Evolutionary conservation across 1,140 invertebrate species (phyloP).

Genomic region (Coptotermes formosanus): DNA sequence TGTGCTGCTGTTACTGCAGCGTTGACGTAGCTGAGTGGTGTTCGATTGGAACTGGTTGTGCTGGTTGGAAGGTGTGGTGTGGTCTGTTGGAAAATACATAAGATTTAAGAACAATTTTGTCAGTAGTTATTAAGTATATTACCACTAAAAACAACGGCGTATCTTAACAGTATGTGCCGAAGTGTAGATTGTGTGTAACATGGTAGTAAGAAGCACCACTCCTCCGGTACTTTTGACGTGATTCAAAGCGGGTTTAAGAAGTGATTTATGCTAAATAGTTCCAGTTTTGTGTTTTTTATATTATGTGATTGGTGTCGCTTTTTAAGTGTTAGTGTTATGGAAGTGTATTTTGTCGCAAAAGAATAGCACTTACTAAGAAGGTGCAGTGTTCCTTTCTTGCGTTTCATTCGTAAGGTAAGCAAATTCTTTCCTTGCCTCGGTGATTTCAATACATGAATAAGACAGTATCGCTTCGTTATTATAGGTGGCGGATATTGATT

Average conservation of each 20-base stretch:
- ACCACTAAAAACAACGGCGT: too few relatives aligned
- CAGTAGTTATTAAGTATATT: too few relatives aligned
- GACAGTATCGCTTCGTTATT: background rate
- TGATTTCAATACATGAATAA: slow-evolving; percentile 3
- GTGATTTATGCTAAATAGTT: background rate
- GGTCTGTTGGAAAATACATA: background rate
- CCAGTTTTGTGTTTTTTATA: background rate
- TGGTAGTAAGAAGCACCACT: background rate
- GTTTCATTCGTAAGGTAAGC: background rate
- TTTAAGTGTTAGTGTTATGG: slow-evolving; percentile 4
- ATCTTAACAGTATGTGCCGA: background rate
- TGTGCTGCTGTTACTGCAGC: background rate
- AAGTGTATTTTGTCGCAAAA: background rate
- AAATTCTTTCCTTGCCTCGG: background rate
- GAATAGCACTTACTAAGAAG: background rate
- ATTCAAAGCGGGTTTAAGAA: background rate
- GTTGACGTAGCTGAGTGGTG: background rate
- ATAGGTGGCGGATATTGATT: background rate
- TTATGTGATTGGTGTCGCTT: background rate
- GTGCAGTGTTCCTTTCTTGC: background rate
- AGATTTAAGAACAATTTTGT: background rate
- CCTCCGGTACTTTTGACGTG: background rate
- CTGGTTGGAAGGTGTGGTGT: background rate
- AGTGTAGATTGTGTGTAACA: background rate
- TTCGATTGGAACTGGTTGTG: background rate